A percentile compares a stretch with the other conserved stretches of the same genome.
Conservation (phyloP, 2,113 vertebrate genomes). For the Cepphus grylle region DNA sequence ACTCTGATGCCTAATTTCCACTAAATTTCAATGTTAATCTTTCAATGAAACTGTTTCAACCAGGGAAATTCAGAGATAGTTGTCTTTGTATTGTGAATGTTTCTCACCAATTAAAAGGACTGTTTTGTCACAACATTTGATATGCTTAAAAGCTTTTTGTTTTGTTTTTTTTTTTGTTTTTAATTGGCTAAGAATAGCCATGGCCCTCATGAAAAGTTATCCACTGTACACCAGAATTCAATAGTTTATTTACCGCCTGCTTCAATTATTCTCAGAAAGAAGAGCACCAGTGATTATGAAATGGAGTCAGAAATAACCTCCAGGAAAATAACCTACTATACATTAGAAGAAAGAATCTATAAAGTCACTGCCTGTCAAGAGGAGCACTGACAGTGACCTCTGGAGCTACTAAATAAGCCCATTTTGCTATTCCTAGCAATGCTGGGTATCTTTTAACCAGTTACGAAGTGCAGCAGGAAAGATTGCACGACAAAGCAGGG, state of each 20-base stretch:
- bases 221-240: background rate
- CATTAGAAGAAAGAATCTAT: background rate
- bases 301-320: background rate
- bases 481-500: background rate
- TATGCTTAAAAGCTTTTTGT: background rate
- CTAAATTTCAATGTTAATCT: background rate
- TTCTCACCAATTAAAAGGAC: background rate
- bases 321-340: background rate
- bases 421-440: background rate
- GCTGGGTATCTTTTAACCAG: background rate
- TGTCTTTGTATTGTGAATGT: background rate
- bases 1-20: background rate
- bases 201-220: background rate
- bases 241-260: background rate
- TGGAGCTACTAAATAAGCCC: background rate
- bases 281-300: background rate
- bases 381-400: background rate
- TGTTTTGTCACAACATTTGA: background rate
- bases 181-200: background rate
- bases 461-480: background rate
- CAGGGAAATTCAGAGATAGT: background rate
- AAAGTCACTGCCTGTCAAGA: background rate
- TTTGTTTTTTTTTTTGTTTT: background rate
- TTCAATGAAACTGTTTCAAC: background rate
- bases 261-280: slow-evolving; percentile 4